Conservation (phyloP, 2,113 vertebrate species). For the Carassius carassius region DNA sequence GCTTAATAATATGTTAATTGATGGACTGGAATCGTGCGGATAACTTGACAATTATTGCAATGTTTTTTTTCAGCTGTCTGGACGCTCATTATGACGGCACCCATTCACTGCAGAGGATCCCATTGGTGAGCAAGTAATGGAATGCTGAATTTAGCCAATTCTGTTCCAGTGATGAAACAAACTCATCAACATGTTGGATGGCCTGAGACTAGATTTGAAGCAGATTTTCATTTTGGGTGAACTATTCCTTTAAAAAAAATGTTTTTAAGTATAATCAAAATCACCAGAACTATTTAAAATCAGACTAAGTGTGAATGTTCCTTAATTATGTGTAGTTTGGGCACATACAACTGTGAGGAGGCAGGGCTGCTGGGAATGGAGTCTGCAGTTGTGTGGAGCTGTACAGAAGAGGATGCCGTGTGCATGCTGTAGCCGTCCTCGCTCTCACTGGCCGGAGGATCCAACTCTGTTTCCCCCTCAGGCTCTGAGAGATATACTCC, state of each 20-base stretch:
- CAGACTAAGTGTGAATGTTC: neutral
- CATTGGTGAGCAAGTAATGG: neutral
- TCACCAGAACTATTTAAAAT: neutral
- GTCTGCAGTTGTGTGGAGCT: slow-evolving; percentile 88
- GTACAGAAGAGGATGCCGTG: slow-evolving; percentile 84
- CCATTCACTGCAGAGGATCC: neutral
- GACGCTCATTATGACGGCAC: neutral
- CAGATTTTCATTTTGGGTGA: neutral
- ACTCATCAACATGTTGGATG: neutral
- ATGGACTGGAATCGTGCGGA: neutral
- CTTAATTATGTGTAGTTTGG: neutral
- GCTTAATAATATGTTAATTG: neutral
- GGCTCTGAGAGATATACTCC: slow-evolving; percentile 83
- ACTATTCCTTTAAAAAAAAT: neutral
- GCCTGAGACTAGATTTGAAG: too few relatives aligned
- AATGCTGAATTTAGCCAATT: neutral
- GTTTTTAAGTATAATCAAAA: neutral
- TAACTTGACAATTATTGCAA: neutral
- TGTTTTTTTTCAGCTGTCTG: neutral
- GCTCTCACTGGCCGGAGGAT: slow-evolving; percentile 91
- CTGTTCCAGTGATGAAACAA: neutral
- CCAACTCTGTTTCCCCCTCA: slow-evolving; percentile 85
- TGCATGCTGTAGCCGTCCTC: slow-evolving; percentile 95
- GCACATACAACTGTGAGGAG: slow-evolving; percentile 94
- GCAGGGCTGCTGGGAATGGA: slow-evolving; percentile 96